phyloP scores from a whole-genome alignment of 1,140 invertebrate genomes.

The Drosophila cardini region DNA sequence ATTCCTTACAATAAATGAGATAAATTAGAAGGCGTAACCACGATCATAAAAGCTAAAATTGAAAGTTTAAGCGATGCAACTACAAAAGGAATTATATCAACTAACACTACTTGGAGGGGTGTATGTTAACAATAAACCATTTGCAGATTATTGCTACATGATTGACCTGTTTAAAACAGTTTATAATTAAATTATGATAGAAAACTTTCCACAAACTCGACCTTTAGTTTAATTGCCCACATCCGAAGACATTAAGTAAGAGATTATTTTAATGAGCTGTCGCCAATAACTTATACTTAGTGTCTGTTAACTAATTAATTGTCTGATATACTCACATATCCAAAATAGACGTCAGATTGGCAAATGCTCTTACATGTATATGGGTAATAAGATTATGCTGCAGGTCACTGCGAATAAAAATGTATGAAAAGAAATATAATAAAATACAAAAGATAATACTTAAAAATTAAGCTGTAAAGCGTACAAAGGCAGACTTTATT shows the following conservation, averaged over 20 bases:
- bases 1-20: constrained; percentile 25
- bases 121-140: too few species aligned
- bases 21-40: constrained; percentile 32
- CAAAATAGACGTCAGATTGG: constrained; percentile 61
- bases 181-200: background rate
- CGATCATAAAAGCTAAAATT: constrained; percentile 30
- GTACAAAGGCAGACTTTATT: background rate
- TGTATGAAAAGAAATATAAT: background rate
- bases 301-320: constrained; percentile 17
- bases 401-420: constrained; percentile 64
- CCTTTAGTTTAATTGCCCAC: constrained; percentile 49
- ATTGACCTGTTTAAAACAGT: too few species aligned
- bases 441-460: constrained; percentile 1
- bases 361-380: constrained; percentile 80
- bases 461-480: background rate
- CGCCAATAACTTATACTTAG: constrained; percentile 59
- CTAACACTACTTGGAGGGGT: background rate
- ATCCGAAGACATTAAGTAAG: constrained; percentile 4
- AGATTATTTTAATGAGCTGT: constrained; percentile 64
- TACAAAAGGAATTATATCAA: constrained; percentile 13
- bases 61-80: constrained; percentile 23
- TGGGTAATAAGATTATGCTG: constrained; percentile 79
- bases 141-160: too few species aligned
- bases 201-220: constrained; percentile 25
- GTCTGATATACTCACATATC: constrained; percentile 82